These are phyloP conservation scores for Anaspis maculata DNA, from an alignment of 2,888 invertebrate genomes.

Conservation along the genomic window DNA sequence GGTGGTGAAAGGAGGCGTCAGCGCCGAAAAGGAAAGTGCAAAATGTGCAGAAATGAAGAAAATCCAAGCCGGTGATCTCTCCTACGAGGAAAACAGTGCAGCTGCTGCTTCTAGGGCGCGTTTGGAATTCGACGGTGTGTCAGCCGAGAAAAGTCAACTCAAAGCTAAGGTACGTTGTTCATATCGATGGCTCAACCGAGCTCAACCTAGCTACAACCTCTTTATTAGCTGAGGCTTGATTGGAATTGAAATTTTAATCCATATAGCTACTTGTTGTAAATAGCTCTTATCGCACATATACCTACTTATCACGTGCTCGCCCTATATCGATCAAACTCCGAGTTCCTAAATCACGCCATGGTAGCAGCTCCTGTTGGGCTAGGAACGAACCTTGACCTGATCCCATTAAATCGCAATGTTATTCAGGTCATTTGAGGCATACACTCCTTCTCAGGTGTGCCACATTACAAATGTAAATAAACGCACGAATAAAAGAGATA, in stretches of 20 bases:
- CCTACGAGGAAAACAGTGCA: conserved; percentile 71
- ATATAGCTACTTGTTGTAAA: too few species aligned
- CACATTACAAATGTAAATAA: conserved; percentile 29
- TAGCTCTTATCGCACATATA: too few species aligned
- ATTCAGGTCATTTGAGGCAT: conserved; percentile 26
- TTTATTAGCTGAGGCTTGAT: neutral
- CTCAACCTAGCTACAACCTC: too few species aligned
- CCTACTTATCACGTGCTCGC: too few species aligned
- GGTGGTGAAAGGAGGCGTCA: conserved; percentile 74
- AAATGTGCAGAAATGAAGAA: conserved; percentile 65
- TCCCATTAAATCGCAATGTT: too few species aligned
- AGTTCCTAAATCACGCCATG: too few species aligned
- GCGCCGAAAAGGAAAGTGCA: conserved; percentile 68
- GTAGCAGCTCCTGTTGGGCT: too few species aligned
- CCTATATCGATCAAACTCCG: too few species aligned
- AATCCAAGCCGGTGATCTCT: conserved; percentile 72
- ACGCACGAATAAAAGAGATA: conserved; percentile 5
- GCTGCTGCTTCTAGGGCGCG: conserved; percentile 71
- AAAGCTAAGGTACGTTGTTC: conserved; percentile 75
- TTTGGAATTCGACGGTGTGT: conserved; percentile 75
- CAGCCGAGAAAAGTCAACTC: conserved; percentile 78
- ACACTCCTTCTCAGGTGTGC: conserved; percentile 30
- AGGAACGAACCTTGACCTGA: too few species aligned
- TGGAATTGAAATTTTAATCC: too few species aligned
- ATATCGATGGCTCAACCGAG: too few species aligned